Evolutionary conservation across 2,113 vertebrate species (phyloP).

Genomic region (Martes martes): DNA sequence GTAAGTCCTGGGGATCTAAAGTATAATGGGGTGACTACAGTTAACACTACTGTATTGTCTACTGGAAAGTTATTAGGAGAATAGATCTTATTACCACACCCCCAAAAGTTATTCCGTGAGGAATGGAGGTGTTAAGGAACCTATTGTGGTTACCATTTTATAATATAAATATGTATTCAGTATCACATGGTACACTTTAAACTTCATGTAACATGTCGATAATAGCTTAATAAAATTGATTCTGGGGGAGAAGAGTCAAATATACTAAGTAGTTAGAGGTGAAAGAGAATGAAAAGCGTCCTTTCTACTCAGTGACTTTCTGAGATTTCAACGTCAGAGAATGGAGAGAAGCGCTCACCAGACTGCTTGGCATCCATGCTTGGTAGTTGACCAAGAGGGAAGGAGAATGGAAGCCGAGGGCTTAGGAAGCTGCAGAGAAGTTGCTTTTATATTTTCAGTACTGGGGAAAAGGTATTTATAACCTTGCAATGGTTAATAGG

Average conservation of each 20-base stretch:
- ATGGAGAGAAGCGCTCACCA: accelerated
- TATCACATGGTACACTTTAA: background rate
- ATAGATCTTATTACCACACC: background rate
- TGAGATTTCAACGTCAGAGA: background rate
- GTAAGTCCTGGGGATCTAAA: background rate
- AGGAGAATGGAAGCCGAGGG: background rate
- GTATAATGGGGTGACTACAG: background rate
- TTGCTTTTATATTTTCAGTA: background rate
- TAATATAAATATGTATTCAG: background rate
- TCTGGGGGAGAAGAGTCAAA: background rate
- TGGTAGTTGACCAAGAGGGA: too few species aligned
- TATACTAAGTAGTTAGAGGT: background rate
- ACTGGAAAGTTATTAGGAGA: background rate
- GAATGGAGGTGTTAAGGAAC: background rate
- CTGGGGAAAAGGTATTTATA: background rate
- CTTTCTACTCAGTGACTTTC: background rate
- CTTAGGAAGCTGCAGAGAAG: background rate
- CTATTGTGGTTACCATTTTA: background rate
- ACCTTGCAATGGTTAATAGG: background rate
- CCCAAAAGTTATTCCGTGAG: background rate
- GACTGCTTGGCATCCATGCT: background rate
- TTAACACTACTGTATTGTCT: background rate
- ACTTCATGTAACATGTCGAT: background rate
- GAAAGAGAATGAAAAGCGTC: background rate
- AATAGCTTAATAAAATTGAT: background rate